phyloP scores from a whole-genome alignment of 2,113 vertebrate species.

The Orthochromis indermauri region DNA sequence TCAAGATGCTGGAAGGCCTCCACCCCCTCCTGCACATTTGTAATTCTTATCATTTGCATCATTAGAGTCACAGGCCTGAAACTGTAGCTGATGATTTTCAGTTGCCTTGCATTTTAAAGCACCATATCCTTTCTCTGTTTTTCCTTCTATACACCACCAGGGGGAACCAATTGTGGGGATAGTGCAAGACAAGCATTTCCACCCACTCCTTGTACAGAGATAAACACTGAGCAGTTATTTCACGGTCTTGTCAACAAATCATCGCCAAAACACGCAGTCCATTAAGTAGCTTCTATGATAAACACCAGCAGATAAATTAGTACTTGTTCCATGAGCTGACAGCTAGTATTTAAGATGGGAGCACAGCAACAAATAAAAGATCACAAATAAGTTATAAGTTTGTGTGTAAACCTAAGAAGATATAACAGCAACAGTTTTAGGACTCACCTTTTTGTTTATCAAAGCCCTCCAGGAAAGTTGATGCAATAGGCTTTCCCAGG shows the following conservation, averaged over 20 bases:
- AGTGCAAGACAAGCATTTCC: neutral
- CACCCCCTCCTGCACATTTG: neutral
- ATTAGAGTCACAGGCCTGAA: neutral
- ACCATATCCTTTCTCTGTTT: neutral
- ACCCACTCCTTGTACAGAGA: neutral
- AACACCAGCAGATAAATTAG: neutral
- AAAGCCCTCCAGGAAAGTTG: conserved; percentile 42
- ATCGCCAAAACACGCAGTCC: neutral
- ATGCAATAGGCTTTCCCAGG: conserved; percentile 10
- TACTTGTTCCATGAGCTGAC: conserved; percentile 11
- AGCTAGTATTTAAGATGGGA: neutral
- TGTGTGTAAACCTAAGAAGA: neutral
- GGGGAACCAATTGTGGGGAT: conserved; percentile 45
- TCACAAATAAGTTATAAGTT: neutral
- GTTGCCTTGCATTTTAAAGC: neutral
- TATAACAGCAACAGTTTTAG: neutral
- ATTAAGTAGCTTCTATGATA: neutral
- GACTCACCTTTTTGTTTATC: conserved; percentile 82
- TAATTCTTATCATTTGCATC: neutral
- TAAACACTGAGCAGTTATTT: neutral
- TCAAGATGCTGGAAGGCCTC: neutral
- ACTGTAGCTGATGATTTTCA: neutral
- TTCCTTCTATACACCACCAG: conserved; percentile 38
- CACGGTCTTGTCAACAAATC: conserved; percentile 12
- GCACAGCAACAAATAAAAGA: neutral